Base-by-base conservation (phyloP, 2,888 invertebrate genomes). In the Tenthredo livida region DNA sequence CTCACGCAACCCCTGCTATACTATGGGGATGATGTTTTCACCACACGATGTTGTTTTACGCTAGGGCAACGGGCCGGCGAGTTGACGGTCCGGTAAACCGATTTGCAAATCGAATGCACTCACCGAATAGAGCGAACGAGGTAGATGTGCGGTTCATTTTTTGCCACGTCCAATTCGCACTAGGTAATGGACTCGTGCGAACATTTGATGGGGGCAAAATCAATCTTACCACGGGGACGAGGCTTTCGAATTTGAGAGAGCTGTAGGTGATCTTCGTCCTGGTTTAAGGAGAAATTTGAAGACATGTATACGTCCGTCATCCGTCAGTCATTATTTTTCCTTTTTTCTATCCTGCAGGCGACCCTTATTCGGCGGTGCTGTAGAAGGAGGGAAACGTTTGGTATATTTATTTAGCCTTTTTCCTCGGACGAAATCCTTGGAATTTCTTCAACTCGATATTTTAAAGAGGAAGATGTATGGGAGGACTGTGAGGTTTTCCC, bases 21-120 rank as follows among this genome's bases (percentile, higher is more conserved):
- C 50, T 33, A 54, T 4, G 40, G 58, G 43, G 80, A 80, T 61
- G 80, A 61, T 40, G 61, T 80, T 80, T 80, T 61, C 80, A 80
- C 37, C 80, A 61, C 58, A 80, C 43, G 80, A 61, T 80, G 91
- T 91, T 91, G 88, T 91, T 90, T 91, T 88, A 90, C 84, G 87
- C 87, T 77, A 84, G 72, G 67, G 43, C 40, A 9, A 70, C 77
- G 21, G 85, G 80, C 85, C 84, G 70, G 84, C 61, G 50, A 43
- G 83, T 65, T 84, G 85, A 84, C 86, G 87, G 88, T 88, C 89
- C 88, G 90, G 89, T 92, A 91, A 92, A 92, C 91, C 91, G 92
- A 92, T 92, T 92, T 92, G 90, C 92, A 90, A 89, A 89, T 89
- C 88, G 89, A 90, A 90, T 90, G 90, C 89, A 89, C 90, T 90